Conservation (phyloP, 2,113 vertebrate genomes). For the Spilogale gracilis region DNA sequence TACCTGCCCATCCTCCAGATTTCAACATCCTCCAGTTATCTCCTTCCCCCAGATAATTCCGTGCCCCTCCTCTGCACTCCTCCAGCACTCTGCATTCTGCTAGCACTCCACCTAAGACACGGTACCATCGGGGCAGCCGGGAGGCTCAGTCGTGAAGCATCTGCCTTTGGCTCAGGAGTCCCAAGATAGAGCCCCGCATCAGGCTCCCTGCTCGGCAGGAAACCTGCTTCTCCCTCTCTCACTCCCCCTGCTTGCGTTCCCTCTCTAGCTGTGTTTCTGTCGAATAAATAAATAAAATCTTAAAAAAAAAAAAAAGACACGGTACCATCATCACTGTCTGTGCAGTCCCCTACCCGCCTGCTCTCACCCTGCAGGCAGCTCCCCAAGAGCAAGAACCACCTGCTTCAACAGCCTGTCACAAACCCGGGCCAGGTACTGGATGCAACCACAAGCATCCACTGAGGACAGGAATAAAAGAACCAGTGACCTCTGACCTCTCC, state of each 20-base stretch:
- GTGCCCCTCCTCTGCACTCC: accelerated
- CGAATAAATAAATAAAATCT: no score
- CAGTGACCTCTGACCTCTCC: not conserved
- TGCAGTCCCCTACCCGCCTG: not conserved
- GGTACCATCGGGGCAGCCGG: accelerated
- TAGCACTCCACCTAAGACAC: not conserved
- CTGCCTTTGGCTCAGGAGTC: no score
- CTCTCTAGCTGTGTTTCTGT: no score
- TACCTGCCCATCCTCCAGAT: not conserved
- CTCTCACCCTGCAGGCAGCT: not conserved
- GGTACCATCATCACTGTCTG: not conserved
- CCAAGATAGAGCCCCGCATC: no score
- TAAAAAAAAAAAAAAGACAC: no score
- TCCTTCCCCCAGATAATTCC: not conserved
- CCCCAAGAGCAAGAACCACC: not conserved
- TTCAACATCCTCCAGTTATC: not conserved
- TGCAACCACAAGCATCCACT: not conserved
- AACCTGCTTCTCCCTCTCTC: no score
- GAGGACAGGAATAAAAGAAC: not conserved
- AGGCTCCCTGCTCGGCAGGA: no score
- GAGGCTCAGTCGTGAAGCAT: no score
- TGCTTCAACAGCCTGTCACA: not conserved
- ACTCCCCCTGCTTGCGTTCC: no score
- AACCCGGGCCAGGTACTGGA: accelerated
- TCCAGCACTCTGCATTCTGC: not conserved